A percentile compares a stretch with the other conserved stretches of the same genome.
phyloP scores from a whole-genome alignment of 2,888 invertebrate species.

The Mesochorus sp. region DNA sequence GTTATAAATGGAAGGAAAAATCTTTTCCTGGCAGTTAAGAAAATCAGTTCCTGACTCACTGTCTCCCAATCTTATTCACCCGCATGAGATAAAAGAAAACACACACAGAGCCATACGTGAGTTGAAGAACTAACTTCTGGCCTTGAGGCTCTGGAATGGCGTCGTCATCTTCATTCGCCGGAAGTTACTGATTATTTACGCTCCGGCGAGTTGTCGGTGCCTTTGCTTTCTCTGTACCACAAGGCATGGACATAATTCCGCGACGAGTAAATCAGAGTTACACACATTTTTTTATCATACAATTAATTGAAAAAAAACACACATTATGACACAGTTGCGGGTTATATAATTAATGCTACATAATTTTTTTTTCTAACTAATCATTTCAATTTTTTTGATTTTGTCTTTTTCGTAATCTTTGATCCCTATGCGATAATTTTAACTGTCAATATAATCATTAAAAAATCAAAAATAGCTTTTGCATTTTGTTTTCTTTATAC shows the following conservation, averaged over 20 bases:
- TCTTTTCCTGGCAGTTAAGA: conserved; percentile 13
- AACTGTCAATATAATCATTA: too few relatives aligned
- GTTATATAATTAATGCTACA: too few relatives aligned
- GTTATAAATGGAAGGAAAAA: conserved; percentile 43
- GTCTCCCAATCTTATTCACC: conserved; percentile 45
- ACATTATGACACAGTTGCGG: too few relatives aligned
- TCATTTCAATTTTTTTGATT: too few relatives aligned
- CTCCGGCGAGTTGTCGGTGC: conserved; percentile 35
- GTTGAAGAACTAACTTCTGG: neutral
- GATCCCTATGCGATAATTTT: too few relatives aligned
- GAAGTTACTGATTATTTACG: conserved; percentile 70
- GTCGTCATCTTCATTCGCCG: conserved; percentile 63
- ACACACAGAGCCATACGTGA: neutral
- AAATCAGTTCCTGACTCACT: conserved; percentile 24
- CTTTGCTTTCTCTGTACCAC: neutral
- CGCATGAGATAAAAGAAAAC: conserved; percentile 53
- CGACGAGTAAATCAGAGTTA: neutral
- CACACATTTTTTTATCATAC: neutral
- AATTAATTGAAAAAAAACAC: too few relatives aligned
- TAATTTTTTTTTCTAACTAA: too few relatives aligned
- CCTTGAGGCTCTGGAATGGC: conserved; percentile 3
- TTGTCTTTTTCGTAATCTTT: too few relatives aligned
- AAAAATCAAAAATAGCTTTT: too few relatives aligned
- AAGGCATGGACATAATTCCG: neutral
- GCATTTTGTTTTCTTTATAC: too few relatives aligned